Base-by-base conservation (phyloP, 2,113 vertebrate genomes). In the Tetrao urogallus region DNA sequence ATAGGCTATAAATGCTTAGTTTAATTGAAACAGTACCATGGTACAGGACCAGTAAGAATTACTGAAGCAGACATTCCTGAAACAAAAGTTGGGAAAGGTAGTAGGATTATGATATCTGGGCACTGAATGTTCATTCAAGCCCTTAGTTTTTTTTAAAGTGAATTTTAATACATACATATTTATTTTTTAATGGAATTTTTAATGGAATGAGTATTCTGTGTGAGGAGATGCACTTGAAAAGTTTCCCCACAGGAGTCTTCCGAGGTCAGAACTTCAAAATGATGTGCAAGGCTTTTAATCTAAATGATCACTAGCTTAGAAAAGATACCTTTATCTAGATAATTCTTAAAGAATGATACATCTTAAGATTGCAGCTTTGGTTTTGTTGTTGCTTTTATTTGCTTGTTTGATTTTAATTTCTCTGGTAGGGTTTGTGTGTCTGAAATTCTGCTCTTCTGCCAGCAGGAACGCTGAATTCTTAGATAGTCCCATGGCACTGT, bases 11-110 rank as follows among this genome's bases (percentile, higher is more conserved):
- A 90, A 86, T 73, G 83, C 30, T 79, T 69, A 42, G 24, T 61
- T 93, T 92, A 96, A 88, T 90, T 93, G 85, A 95, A 88, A 92
- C 27, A 78, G 30, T 87, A 50, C 27, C 32, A 15, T 72, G 21
- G n/a, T 80, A 13, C 4, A 48, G 74, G 48, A 79, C 78, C 54
- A 52, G 40, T 79, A 67, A 74, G 52, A 92, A 34, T 82, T 61
- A 48, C 57, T 91, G 71, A 61, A 73, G 45, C 28, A 45, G 79
- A 56, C 17, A 48, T 82, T 73, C 8, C 52, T 52, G 34, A 63
- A 94, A 71, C 0, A 1, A 1, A 87, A 89, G 7, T 36, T 87
- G n/a, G 42, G 56, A 67, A 64, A 64, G 36, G 48, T 34, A 66
- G 24, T 32, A 28, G 54, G 25, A 32, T 54, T 34, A 30, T 82